Evolutionary conservation across 2,888 invertebrate genomes (phyloP).

Genomic region (Standfussiana lucernea): DNA sequence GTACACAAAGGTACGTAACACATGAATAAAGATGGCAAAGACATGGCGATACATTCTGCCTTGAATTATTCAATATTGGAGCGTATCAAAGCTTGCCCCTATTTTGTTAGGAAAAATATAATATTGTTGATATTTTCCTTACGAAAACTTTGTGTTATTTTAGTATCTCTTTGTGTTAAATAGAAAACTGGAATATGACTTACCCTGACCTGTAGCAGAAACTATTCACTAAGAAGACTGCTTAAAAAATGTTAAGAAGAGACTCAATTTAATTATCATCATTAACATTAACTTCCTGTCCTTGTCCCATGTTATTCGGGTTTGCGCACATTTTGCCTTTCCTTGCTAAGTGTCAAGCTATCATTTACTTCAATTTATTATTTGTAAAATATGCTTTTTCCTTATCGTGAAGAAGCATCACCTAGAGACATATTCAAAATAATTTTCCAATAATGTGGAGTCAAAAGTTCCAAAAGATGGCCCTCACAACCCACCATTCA

Average conservation of each 20-base stretch:
- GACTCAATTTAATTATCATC: not conserved
- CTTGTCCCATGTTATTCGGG: not conserved
- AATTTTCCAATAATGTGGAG: not conserved
- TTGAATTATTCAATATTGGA: constrained; percentile 74
- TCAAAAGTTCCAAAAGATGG: not conserved
- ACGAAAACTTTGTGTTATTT: constrained; percentile 27
- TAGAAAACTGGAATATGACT: no score
- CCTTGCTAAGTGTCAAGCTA: not conserved
- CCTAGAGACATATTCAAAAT: not conserved
- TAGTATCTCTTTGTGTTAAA: constrained; percentile 1
- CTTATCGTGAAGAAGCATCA: not conserved
- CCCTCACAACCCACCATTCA: not conserved
- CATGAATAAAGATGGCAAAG: constrained; percentile 71
- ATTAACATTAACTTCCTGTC: not conserved
- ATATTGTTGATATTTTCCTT: constrained; percentile 44
- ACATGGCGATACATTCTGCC: constrained; percentile 52
- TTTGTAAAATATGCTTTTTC: not conserved
- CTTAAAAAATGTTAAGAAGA: not conserved
- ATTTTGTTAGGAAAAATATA: constrained; percentile 51
- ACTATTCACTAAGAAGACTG: not conserved
- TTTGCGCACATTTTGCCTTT: not conserved
- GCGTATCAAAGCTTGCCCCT: constrained; percentile 57
- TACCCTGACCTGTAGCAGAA: not conserved
- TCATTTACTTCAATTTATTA: not conserved
- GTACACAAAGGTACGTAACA: constrained; percentile 67